Evolutionary conservation across 2,113 vertebrate genomes (phyloP).

Genomic region (Speoplatyrhinus poulsoni): DNA sequence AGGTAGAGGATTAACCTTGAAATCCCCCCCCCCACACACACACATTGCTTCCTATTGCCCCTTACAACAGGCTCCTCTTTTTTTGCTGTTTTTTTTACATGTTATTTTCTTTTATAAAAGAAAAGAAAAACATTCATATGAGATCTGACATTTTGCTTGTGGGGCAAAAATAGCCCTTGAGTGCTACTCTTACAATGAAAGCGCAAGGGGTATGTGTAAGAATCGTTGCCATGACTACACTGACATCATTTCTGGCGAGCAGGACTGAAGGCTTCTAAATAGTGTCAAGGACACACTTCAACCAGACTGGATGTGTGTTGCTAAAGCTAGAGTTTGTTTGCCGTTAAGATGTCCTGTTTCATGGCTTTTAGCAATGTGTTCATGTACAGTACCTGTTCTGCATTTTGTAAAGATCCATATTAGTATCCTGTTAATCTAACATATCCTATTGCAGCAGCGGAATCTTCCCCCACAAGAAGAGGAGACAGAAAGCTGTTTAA

Average conservation of each 20-base stretch:
- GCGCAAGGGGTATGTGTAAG: conserved; percentile 73
- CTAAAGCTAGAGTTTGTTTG: not conserved
- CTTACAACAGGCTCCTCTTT: not conserved
- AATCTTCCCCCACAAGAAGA: conserved; percentile 28
- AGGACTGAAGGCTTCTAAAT: conserved; percentile 74
- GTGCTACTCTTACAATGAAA: conserved; percentile 76
- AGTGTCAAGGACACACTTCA: conserved; percentile 24
- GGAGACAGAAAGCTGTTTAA: conserved; percentile 39
- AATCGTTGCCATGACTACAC: conserved; percentile 88
- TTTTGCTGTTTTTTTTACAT: conserved; percentile 3
- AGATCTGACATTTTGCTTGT: conserved; percentile 71
- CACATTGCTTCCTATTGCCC: conserved; percentile 9
- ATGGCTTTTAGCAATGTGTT: not conserved
- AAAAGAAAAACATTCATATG: conserved; percentile 62
- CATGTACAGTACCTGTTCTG: conserved; percentile 2
- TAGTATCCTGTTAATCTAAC: conserved; percentile 31
- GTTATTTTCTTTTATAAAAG: conserved; percentile 9
- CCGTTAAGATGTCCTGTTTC: not conserved
- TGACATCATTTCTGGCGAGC: conserved; percentile 84
- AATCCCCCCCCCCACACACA: conserved; percentile 2
- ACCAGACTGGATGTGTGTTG: conserved; percentile 6
- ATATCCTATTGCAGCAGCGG: conserved; percentile 19
- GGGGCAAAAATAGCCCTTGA: conserved; percentile 65
- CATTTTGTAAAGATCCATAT: conserved; percentile 29
- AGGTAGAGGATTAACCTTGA: conserved; percentile 19